phyloP scores from a whole-genome alignment of 1,140 invertebrate species.

The Zaprionus davidi region DNA sequence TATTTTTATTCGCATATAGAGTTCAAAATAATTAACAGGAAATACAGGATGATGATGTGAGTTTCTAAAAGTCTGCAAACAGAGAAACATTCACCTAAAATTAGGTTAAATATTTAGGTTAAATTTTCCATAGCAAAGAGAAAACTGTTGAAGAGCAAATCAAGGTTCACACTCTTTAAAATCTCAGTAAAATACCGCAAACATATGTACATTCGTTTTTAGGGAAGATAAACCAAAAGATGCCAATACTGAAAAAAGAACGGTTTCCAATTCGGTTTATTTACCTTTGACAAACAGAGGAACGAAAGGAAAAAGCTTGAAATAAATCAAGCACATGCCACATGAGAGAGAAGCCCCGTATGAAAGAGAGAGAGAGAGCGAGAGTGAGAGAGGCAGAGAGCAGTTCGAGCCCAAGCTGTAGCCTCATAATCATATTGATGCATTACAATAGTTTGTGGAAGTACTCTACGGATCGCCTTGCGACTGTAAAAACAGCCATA shows the following conservation, averaged over 20 bases:
- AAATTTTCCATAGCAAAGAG: not conserved
- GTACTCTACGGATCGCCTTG: conserved; percentile 39
- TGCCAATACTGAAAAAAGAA: conserved; percentile 47
- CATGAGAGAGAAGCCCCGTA: conserved; percentile 28
- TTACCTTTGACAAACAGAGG: conserved; percentile 67
- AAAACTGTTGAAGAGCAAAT: not conserved
- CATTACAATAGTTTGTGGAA: conserved; percentile 75
- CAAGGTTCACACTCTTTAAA: not conserved
- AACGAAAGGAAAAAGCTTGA: conserved; percentile 56
- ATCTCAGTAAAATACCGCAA: conserved; percentile 6
- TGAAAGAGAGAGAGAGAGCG: conserved; percentile 18
- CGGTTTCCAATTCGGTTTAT: conserved; percentile 52
- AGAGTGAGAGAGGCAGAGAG: conserved; percentile 13
- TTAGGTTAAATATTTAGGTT: not conserved
- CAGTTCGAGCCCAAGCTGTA: conserved; percentile 29
- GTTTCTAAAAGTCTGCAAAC: not conserved
- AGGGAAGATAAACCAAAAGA: not conserved
- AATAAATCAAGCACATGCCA: conserved; percentile 79
- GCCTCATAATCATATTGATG: conserved; percentile 77
- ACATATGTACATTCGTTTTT: conserved; percentile 11
- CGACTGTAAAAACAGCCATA: conserved; percentile 63
- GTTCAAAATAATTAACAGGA: not conserved
- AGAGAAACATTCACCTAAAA: too few species aligned
- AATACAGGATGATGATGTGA: not conserved
- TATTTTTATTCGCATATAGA: not conserved